Percentiles rank a stretch among this genome's conserved stretches.
These are phyloP conservation scores for Himalopsyche anomala DNA, from an alignment of 2,888 invertebrate species.

Conservation along the genomic window DNA sequence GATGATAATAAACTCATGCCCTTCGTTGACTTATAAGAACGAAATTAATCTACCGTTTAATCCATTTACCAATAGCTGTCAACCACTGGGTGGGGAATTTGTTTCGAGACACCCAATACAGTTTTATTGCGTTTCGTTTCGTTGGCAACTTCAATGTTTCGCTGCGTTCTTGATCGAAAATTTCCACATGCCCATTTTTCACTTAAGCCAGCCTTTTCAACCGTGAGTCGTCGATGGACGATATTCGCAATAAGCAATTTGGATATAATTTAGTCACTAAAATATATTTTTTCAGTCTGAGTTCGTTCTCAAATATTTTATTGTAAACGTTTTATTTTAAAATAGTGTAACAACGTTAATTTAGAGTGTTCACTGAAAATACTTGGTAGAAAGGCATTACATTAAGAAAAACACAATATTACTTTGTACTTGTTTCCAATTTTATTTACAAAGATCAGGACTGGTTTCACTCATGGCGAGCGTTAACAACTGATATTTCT, in stretches of 20 bases:
- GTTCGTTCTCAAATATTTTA: too few relatives aligned
- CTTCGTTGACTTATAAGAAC: neutral
- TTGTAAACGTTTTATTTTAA: too few relatives aligned
- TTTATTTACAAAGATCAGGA: too few relatives aligned
- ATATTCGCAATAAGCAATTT: neutral
- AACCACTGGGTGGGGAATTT: neutral
- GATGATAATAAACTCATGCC: neutral
- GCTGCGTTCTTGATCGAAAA: constrained; percentile 5
- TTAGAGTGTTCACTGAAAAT: too few relatives aligned
- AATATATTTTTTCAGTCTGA: too few relatives aligned
- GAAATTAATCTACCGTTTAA: neutral
- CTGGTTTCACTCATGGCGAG: too few relatives aligned
- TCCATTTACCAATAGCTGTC: constrained; percentile 20
- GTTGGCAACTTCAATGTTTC: neutral
- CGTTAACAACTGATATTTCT: too few relatives aligned
- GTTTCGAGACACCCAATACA: neutral
- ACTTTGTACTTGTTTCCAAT: too few relatives aligned
- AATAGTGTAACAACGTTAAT: too few relatives aligned
- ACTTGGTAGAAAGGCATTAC: too few relatives aligned
- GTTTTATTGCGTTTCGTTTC: neutral
- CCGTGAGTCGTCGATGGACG: neutral
- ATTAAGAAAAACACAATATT: too few relatives aligned
- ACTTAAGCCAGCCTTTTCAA: neutral
- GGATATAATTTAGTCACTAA: neutral
- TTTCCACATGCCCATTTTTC: neutral